Percentiles rank a stretch among this genome's conserved stretches.
phyloP scores from a whole-genome alignment of 1,140 invertebrate genomes.

The Rhyzopertha dominica region DNA sequence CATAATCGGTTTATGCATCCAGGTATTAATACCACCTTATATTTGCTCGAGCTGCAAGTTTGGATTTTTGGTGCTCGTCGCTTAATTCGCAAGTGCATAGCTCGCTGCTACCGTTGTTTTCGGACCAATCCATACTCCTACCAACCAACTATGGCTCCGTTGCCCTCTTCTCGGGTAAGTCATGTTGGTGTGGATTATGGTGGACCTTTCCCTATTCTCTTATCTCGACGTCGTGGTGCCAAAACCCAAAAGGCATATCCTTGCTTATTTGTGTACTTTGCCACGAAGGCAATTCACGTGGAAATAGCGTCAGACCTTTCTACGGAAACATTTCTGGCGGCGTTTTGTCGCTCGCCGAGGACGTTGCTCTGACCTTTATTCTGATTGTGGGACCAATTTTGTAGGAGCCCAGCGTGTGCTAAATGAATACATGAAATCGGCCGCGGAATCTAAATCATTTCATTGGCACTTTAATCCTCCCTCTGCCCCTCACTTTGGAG shows the following conservation, averaged over 20 bases:
- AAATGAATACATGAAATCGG: too few species aligned
- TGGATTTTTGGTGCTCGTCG: too few species aligned
- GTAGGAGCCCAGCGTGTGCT: slow-evolving; percentile 15
- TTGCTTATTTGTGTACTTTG: slow-evolving; percentile 14
- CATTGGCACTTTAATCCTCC: slow-evolving; percentile 46
- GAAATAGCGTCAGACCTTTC: slow-evolving; percentile 17
- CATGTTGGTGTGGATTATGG: slow-evolving; percentile 33
- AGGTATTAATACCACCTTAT: too few species aligned
- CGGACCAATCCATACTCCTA: too few species aligned
- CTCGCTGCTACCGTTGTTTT: too few species aligned
- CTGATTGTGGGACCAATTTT: slow-evolving; percentile 27
- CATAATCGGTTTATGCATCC: too few species aligned
- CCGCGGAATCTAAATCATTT: slow-evolving; percentile 28
- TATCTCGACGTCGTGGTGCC: slow-evolving; percentile 8
- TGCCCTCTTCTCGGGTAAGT: neutral
- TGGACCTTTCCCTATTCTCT: slow-evolving; percentile 25
- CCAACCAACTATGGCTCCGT: slow-evolving; percentile 4
- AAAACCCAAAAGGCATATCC: slow-evolving; percentile 29
- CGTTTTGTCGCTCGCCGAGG: too few species aligned
- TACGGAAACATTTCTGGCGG: neutral
- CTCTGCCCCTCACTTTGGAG: slow-evolving; percentile 42
- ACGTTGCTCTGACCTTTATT: too few species aligned
- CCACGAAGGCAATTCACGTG: slow-evolving; percentile 28
- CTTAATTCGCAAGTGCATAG: too few species aligned
- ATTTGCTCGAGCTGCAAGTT: too few species aligned